phyloP scores from a whole-genome alignment of 2,113 vertebrate species.

The Sapajus apella region DNA sequence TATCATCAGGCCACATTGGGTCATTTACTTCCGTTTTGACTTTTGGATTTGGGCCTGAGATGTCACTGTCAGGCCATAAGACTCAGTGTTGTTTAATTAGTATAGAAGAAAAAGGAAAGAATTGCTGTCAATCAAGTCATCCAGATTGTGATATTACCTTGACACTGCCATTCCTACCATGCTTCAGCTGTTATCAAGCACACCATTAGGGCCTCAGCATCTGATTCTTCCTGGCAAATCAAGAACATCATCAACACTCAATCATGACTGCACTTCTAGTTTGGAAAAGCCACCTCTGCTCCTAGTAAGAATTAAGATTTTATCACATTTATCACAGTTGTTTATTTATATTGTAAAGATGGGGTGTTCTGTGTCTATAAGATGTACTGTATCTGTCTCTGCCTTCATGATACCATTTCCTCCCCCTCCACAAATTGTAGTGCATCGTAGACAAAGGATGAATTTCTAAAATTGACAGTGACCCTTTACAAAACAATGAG shows the following conservation, averaged over 20 bases:
- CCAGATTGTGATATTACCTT: constrained; percentile 46
- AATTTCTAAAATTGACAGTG: not conserved
- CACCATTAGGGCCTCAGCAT: constrained; percentile 50
- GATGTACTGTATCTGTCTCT: not conserved
- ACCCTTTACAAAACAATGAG: not conserved
- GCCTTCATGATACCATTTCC: not conserved
- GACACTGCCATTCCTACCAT: not conserved
- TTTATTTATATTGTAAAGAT: too few relatives aligned
- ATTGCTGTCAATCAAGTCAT: constrained; percentile 81
- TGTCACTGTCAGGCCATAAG: constrained; percentile 79
- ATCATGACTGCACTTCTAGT: not conserved
- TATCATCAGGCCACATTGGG: constrained; percentile 79
- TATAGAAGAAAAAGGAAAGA: constrained; percentile 55
- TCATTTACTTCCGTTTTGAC: constrained; percentile 83
- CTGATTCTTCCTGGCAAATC: constrained; percentile 50
- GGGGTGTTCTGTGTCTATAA: too few relatives aligned
- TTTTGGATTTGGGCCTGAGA: constrained; percentile 78
- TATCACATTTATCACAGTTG: not conserved
- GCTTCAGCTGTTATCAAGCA: not conserved
- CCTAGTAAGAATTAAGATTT: not conserved
- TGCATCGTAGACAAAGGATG: not conserved
- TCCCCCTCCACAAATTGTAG: not conserved
- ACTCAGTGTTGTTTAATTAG: constrained; percentile 85
- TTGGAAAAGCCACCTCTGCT: not conserved
- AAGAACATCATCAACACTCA: constrained; percentile 1